Evolutionary conservation across 2,113 vertebrate species (phyloP).

Genomic region (Cynoglossus semilaevis): DNA sequence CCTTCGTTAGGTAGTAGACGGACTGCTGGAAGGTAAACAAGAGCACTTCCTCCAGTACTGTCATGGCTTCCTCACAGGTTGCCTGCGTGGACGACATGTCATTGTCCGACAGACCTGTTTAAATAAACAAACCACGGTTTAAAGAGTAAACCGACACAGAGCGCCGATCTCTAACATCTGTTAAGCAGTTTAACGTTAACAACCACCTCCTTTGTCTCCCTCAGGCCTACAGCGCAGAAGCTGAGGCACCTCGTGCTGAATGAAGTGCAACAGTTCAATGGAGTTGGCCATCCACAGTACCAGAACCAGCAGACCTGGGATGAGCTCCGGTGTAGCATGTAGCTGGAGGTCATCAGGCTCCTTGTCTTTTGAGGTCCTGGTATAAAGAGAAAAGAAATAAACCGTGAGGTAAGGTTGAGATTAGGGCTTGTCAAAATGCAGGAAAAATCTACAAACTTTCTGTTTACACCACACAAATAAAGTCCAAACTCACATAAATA

Average conservation of each 20-base stretch:
- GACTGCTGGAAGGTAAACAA: constrained; percentile 84
- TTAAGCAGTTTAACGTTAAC: no score
- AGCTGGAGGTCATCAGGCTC: constrained; percentile 29
- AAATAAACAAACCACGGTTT: constrained; percentile 4
- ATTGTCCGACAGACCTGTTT: constrained; percentile 56
- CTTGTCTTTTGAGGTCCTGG: constrained; percentile 39
- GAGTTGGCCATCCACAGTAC: constrained; percentile 81
- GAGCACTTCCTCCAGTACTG: constrained; percentile 81
- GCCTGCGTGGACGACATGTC: constrained; percentile 67
- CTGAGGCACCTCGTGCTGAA: constrained; percentile 77
- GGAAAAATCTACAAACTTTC: no score
- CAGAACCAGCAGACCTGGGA: constrained; percentile 71
- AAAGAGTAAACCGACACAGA: background rate
- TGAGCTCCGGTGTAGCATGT: constrained; percentile 60
- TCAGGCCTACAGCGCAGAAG: constrained; percentile 69
- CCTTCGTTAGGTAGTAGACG: constrained; percentile 82
- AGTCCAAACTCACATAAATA: no score
- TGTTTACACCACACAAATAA: no score
- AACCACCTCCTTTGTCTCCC: constrained; percentile 53
- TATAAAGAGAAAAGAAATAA: background rate
- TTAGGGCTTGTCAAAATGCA: no score
- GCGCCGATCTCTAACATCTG: background rate
- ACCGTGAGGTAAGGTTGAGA: no score
- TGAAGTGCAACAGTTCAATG: constrained; percentile 79
- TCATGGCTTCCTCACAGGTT: constrained; percentile 80